phyloP scores from a whole-genome alignment of 2,797 vertebrate genomes.

The Parauchenoglanis punctatus region DNA sequence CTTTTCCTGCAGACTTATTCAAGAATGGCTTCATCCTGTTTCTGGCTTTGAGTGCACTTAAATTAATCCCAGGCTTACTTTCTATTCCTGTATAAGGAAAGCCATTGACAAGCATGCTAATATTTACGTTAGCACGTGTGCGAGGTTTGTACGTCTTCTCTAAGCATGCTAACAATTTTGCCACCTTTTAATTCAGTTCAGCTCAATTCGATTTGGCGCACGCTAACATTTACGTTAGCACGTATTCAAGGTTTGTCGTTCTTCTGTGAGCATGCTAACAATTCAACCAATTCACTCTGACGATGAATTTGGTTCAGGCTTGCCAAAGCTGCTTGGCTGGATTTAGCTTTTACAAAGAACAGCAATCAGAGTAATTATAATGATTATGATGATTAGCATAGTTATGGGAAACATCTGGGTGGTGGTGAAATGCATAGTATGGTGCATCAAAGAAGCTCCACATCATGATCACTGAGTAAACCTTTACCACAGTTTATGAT shows the following conservation, averaged over 20 bases:
- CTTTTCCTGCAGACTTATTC: neutral
- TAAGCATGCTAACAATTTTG: neutral
- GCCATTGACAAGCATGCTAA: neutral
- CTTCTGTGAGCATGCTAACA: neutral
- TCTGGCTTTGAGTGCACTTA: constrained; percentile 17
- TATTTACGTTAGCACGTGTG: constrained; percentile 11
- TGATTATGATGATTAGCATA: constrained; percentile 36
- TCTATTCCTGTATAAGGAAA: neutral
- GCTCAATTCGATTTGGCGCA: neutral
- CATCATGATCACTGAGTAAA: constrained; percentile 4
- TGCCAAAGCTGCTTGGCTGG: constrained; percentile 14
- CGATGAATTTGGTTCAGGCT: neutral
- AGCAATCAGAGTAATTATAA: constrained; percentile 33
- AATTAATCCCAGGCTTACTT: constrained; percentile 27
- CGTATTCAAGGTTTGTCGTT: neutral
- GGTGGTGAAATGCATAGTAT: neutral
- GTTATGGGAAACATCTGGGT: constrained; percentile 34
- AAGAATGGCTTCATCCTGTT: constrained; percentile 12
- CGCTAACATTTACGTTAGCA: constrained; percentile 18
- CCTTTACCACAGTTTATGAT: neutral
- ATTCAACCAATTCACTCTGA: neutral
- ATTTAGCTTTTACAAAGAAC: constrained; percentile 20
- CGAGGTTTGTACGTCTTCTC: neutral
- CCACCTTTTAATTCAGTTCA: constrained; percentile 7
- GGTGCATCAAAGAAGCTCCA: constrained; percentile 19